Evolutionary conservation across 64 coral and sea anemone species (phyloP), one percentile per base, ranked within the genome.

Genomic region (Actinia equina): DNA sequence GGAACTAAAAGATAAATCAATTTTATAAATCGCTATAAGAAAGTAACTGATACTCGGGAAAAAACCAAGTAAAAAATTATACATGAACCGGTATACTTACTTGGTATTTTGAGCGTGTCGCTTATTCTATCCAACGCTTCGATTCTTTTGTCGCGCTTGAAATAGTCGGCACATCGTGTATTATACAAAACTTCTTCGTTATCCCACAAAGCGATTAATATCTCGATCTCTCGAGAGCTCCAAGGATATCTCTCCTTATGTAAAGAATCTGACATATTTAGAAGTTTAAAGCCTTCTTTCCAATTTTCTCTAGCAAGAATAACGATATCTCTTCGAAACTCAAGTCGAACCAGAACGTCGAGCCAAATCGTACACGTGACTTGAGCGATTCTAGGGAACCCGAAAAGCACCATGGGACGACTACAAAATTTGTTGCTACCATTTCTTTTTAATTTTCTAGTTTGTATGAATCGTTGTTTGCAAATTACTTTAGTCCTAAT

Each of bases 81-180:
- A 37, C 30, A 37, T 37, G 30, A 37, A 37, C 30, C 1, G 30
- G 30, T 37, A 37, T 37, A 37, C 82, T 84, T 25, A 84, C 83
- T 19, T 59, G 83, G 30, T 60, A 85, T 85, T 60, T 63, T 63
- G 14, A 85, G 83, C 17, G 52, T 58, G 52, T 85, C 83, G 83
- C 83, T 85, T 27, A 85, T 85, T 37, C 59, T 17, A 17, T 85
- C 59, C 52, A 85, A 85, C 49, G 83, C 83, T 53, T 60, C 52
- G 83, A 57, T 58, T 85, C 83, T n/a, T 63, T 63, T 85, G 55
- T 85, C 83, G 83, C 83, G 83, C 19, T 85, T 85, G 25, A 63
- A 63, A 25, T 85, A 85, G 20, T 85, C 83, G 83, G 26, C 26
- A 60, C 59, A 63, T 85, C 55, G 83, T 9, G 59, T 60, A 63